Base-by-base conservation (phyloP, 1,140 invertebrate species). In the Penaeus vannamei region DNA sequence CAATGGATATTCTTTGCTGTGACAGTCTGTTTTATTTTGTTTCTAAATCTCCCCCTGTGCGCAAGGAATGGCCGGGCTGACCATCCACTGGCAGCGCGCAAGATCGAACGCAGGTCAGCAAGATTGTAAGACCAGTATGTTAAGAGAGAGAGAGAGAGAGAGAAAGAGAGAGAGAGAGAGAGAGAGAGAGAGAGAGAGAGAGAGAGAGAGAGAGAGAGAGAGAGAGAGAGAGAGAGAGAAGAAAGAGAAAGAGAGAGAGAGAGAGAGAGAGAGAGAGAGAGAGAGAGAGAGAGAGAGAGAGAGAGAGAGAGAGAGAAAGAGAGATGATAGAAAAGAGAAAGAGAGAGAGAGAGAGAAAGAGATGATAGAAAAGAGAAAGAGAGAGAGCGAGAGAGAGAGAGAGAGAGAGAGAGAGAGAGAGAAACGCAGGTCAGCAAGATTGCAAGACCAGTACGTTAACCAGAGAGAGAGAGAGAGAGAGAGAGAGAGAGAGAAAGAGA, bases 121-220 rank as follows among this genome's bases (percentile, higher is more conserved):
- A 64, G n/a, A 17, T 19, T n/a, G n/a, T 64, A 64, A 64, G n/a
- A 64, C 62, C 17, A 17, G n/a, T n/a, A 64, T 17, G n/a, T 64
- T 64, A 64, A 64, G 62, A n/a, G 62, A 64, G n/a, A 64, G 62
- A 64, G 62, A 64, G 62, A n/a, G 62, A 64, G 62, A 64, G 62
- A 64, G 62, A 64, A n/a, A 64, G 62, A 64, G 62, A 64, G n/a
- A 64, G 62, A 64, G 62, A 64, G 62, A 64, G 62, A 64, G 62
- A 64, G 62, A 64, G 62, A 64, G 62, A 64, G 62, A 64, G 62
- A 64, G 62, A 64, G 62, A 64, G 62, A 64, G 62, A 64, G 62
- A 64, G 62, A 64, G 62, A 64, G 62, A 64, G 62, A 64, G 62
- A 64, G 62, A 64, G 62, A 64, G 62, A 64, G 62, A 64, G 62